These are phyloP conservation scores for Temnothorax curvispinosus DNA, from an alignment of 1,140 invertebrate genomes.

Conservation along the genomic window DNA sequence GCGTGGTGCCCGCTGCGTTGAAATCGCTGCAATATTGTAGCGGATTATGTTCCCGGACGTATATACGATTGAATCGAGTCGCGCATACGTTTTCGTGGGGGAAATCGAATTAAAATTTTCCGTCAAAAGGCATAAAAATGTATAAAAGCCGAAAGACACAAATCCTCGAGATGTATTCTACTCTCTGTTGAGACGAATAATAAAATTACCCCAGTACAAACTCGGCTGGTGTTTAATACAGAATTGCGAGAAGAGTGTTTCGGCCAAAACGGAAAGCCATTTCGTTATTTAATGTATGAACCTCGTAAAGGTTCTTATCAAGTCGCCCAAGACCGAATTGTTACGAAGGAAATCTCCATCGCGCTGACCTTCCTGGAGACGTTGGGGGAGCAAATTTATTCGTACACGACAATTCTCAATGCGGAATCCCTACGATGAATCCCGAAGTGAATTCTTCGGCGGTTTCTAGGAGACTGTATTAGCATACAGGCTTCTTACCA, in stretches of 20 bases:
- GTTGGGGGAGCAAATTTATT: slow-evolving; percentile 8
- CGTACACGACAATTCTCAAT: slow-evolving; percentile 23
- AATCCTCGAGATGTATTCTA: not conserved
- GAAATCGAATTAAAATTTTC: not conserved
- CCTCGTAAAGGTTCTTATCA: not conserved
- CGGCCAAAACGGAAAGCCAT: not conserved
- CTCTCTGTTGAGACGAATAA: not conserved
- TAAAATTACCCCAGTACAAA: not conserved
- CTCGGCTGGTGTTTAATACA: not conserved
- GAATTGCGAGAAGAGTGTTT: not conserved
- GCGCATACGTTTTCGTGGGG: not conserved
- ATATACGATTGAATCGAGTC: slow-evolving; percentile 4
- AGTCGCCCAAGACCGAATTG: not conserved
- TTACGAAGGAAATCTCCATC: not conserved
- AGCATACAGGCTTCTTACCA: slow-evolving; percentile 37
- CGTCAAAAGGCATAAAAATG: not conserved
- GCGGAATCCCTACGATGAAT: not conserved
- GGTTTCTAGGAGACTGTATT: slow-evolving; percentile 33
- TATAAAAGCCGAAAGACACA: not conserved
- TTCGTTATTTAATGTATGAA: slow-evolving; percentile 16
- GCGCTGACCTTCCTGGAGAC: not conserved
- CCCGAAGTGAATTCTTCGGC: slow-evolving; percentile 28
- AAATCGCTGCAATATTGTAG: slow-evolving; percentile 49
- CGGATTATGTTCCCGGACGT: slow-evolving; percentile 11
- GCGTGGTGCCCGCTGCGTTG: slow-evolving; percentile 37